Conservation (phyloP, 2,888 invertebrate genomes). For the Lottia scabra region DNA sequence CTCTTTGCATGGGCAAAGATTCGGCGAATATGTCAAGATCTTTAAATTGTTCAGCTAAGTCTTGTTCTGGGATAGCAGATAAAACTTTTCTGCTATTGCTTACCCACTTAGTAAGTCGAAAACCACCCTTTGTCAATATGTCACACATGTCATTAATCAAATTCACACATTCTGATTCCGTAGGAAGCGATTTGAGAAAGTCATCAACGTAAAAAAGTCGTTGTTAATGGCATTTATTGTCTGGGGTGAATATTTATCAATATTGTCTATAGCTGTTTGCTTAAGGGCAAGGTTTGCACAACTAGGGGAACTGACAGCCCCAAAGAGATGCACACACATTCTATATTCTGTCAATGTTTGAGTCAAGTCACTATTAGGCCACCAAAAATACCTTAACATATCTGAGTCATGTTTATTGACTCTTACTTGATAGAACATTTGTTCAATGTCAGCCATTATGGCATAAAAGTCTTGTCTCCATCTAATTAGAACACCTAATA, state of each 20-base stretch:
- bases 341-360: slow-evolving; percentile 9
- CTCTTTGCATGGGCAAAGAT: slow-evolving; percentile 22
- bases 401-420: slow-evolving; percentile 22
- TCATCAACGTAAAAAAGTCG: slow-evolving; percentile 28
- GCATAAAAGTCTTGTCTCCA: slow-evolving; percentile 27
- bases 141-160: not conserved
- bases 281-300: slow-evolving; percentile 18
- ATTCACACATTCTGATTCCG: slow-evolving; percentile 3
- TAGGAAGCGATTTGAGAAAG: slow-evolving; percentile 11
- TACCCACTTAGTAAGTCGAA: slow-evolving; percentile 33
- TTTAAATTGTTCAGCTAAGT: slow-evolving; percentile 22
- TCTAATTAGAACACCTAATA: slow-evolving; percentile 26
- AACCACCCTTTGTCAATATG: slow-evolving; percentile 22
- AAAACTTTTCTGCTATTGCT: slow-evolving; percentile 30
- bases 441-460: slow-evolving; percentile 28
- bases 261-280: slow-evolving; percentile 5
- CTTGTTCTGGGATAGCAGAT: slow-evolving; percentile 24
- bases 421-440: slow-evolving; percentile 29
- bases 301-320: slow-evolving; percentile 14
- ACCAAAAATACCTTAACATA: slow-evolving; percentile 23
- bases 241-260: not conserved
- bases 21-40: slow-evolving; percentile 10
- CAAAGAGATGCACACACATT: slow-evolving; percentile 19
- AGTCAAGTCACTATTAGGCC: not conserved
- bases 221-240: slow-evolving; percentile 10